phyloP scores from a whole-genome alignment of 2,797 vertebrate species.

The Stomatorhinus walkeri region DNA sequence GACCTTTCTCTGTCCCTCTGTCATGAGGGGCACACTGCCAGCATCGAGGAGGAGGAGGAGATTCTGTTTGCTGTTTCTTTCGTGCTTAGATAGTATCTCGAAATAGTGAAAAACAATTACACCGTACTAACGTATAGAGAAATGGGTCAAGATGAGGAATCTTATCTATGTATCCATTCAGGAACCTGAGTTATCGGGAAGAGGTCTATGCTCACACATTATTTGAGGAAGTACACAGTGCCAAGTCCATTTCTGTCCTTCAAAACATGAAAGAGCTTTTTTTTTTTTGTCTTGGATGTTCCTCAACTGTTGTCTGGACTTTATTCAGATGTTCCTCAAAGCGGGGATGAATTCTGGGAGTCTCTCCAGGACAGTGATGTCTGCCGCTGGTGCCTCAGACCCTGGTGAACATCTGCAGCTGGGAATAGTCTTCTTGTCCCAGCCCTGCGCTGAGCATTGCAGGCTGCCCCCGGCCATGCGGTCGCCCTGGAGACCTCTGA shows the following conservation, averaged over 20 bases:
- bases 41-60: background rate
- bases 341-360: background rate
- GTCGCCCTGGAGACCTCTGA: constrained; percentile 4
- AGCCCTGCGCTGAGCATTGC: constrained; percentile 27
- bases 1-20: background rate
- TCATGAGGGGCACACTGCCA: background rate
- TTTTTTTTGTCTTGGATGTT: background rate
- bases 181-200: background rate
- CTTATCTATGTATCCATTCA: background rate
- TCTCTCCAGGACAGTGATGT: constrained; percentile 3
- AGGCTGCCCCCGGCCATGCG: constrained; percentile 6
- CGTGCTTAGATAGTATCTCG: background rate
- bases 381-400: background rate
- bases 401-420: constrained; percentile 33
- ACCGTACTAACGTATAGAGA: background rate
- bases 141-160: background rate
- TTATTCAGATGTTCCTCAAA: constrained; percentile 1
- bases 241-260: background rate
- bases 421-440: constrained; percentile 33
- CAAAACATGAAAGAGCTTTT: background rate
- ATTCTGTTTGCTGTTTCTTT: background rate
- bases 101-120: background rate
- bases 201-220: background rate
- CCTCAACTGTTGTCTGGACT: background rate
- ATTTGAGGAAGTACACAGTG: background rate